These are phyloP conservation scores for Lasioglossum baleicum DNA, from an alignment of 1,140 invertebrate genomes.

Conservation along the genomic window DNA sequence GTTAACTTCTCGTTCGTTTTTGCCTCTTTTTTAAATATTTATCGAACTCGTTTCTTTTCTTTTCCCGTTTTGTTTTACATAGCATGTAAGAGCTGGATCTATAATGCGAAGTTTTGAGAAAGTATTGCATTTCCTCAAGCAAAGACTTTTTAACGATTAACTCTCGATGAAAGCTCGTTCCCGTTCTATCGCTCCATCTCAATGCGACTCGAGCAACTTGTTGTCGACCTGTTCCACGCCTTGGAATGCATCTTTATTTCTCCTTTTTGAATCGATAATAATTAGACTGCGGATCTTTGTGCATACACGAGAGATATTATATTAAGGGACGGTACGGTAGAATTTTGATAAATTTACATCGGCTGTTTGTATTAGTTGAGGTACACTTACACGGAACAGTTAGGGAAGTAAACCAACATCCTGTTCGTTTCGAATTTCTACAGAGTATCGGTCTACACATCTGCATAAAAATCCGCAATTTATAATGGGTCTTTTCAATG, in stretches of 20 bases:
- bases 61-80: constrained; percentile 55
- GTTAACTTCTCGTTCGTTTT: constrained; percentile 68
- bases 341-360: too few species aligned
- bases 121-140: constrained; percentile 19
- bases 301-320: too few species aligned
- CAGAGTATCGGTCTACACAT: too few species aligned
- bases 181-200: constrained; percentile 24
- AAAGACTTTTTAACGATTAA: neutral
- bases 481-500: neutral
- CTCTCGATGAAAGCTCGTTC: constrained; percentile 23
- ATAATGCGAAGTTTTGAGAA: neutral
- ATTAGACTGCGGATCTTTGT: neutral
- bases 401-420: too few species aligned
- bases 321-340: too few species aligned
- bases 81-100: constrained; percentile 56
- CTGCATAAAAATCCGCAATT: too few species aligned
- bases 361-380: too few species aligned
- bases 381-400: too few species aligned
- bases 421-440: too few species aligned
- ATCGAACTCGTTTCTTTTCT: constrained; percentile 62
- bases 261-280: neutral
- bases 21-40: constrained; percentile 63
- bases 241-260: constrained; percentile 25
- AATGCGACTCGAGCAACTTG: constrained; percentile 54
- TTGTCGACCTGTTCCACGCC: constrained; percentile 23